Evolutionary conservation across 2,113 vertebrate genomes (phyloP).

Genomic region (Mormoops blainvillei): DNA sequence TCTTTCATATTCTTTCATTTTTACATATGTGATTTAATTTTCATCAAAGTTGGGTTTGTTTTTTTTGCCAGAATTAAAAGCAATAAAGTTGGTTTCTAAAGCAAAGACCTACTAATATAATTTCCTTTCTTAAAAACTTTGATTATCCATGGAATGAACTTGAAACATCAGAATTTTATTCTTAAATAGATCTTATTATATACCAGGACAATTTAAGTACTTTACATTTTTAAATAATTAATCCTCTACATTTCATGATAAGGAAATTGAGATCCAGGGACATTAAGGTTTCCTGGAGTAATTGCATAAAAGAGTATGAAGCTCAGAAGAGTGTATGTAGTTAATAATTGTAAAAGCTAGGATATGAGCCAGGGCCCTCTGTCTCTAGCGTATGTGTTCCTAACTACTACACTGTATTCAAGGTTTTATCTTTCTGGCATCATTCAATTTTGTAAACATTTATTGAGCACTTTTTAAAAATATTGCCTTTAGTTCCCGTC

Average conservation of each 20-base stretch:
- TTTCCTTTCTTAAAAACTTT: constrained; percentile 6
- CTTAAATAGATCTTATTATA: constrained; percentile 16
- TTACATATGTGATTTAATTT: neutral
- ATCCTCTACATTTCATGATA: neutral
- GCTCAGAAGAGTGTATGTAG: neutral
- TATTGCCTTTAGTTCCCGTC: neutral
- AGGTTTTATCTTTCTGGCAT: neutral
- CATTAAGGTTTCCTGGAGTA: neutral
- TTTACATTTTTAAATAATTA: constrained; percentile 19
- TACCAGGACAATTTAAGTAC: neutral
- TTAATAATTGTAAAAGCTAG: neutral
- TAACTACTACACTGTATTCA: neutral
- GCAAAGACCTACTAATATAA: neutral
- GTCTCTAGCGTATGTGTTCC: neutral
- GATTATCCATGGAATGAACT: neutral
- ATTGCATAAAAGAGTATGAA: neutral
- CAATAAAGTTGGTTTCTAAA: constrained; percentile 30
- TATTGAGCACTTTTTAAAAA: neutral
- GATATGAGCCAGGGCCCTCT: neutral
- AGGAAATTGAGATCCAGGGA: neutral
- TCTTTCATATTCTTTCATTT: neutral
- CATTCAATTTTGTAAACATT: neutral
- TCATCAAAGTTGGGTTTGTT: neutral
- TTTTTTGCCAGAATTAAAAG: too few species aligned
- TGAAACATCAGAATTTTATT: neutral